Conservation (phyloP, 1,140 invertebrate species). For the Hyles vespertilio region DNA sequence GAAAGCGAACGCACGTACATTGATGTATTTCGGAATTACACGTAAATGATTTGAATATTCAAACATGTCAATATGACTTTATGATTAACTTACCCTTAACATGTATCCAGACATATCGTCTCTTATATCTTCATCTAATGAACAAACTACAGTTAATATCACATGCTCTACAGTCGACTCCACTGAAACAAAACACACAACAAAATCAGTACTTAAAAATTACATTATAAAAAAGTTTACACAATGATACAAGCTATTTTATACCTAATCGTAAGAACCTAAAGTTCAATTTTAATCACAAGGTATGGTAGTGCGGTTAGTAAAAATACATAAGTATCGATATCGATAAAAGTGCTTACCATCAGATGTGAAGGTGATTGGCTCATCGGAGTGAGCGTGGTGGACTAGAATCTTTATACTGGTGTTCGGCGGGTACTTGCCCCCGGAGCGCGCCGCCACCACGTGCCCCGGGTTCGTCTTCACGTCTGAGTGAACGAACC, state of each 20-base stretch:
- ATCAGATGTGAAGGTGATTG: constrained; percentile 91
- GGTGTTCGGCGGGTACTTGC: constrained; percentile 83
- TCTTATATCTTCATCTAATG: constrained; percentile 82
- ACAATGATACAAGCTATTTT: no score
- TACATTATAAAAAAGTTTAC: no score
- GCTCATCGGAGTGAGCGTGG: constrained; percentile 78
- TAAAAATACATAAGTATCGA: no score
- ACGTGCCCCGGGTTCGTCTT: constrained; percentile 88
- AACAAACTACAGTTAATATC: constrained; percentile 90
- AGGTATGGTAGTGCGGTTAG: no score
- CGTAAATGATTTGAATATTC: no score
- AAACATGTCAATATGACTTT: not conserved
- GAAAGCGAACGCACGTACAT: no score
- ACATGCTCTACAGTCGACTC: constrained; percentile 91
- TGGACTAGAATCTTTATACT: constrained; percentile 92
- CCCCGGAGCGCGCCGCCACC: constrained; percentile 88
- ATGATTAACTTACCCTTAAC: constrained; percentile 62
- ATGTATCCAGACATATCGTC: constrained; percentile 82
- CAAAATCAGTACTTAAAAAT: no score
- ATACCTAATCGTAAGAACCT: no score
- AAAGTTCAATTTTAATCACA: no score
- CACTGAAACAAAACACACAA: constrained; percentile 78
- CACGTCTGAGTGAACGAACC: constrained; percentile 82
- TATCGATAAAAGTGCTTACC: constrained; percentile 73
- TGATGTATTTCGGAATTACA: no score